A percentile compares a stretch with the other conserved stretches of the same genome.
These are phyloP conservation scores for Myopa testacea DNA, from an alignment of 2,888 invertebrate genomes.

Conservation along the genomic window DNA sequence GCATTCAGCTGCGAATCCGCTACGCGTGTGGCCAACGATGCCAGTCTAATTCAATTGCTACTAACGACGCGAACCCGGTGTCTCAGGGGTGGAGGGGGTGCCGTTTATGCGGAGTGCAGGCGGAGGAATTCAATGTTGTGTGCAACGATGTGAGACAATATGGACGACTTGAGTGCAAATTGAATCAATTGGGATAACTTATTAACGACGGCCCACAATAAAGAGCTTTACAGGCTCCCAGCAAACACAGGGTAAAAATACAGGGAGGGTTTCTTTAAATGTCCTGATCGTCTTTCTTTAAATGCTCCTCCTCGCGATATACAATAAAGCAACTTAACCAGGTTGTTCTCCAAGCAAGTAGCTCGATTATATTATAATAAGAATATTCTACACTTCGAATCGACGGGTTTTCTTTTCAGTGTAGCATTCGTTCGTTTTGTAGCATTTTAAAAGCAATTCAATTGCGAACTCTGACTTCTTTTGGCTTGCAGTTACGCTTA, in stretches of 20 bases:
- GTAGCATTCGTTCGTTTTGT: neutral
- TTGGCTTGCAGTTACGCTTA: conserved; percentile 45
- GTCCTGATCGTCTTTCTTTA: too few species aligned
- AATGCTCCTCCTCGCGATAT: too few species aligned
- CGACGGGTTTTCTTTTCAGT: conserved; percentile 1
- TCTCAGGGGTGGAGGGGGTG: neutral
- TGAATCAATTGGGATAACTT: neutral
- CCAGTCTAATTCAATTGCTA: conserved; percentile 57
- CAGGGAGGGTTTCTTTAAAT: too few species aligned
- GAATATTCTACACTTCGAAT: too few species aligned
- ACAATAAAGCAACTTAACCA: too few species aligned
- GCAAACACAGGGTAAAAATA: too few species aligned
- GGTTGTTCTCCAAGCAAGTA: too few species aligned
- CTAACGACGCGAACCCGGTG: conserved; percentile 38
- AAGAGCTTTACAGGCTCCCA: too few species aligned
- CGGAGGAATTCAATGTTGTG: conserved; percentile 29
- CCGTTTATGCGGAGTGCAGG: neutral
- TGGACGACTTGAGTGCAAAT: conserved; percentile 4
- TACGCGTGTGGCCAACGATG: conserved; percentile 59
- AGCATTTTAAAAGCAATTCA: conserved; percentile 16
- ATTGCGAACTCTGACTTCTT: conserved; percentile 18
- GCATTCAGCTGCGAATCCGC: conserved; percentile 64
- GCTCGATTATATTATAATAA: too few species aligned
- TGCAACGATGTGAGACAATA: conserved; percentile 22
- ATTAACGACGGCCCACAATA: neutral